These are phyloP conservation scores for Zaprionus camerounensis DNA, from an alignment of 1,140 invertebrate genomes.

Conservation along the genomic window DNA sequence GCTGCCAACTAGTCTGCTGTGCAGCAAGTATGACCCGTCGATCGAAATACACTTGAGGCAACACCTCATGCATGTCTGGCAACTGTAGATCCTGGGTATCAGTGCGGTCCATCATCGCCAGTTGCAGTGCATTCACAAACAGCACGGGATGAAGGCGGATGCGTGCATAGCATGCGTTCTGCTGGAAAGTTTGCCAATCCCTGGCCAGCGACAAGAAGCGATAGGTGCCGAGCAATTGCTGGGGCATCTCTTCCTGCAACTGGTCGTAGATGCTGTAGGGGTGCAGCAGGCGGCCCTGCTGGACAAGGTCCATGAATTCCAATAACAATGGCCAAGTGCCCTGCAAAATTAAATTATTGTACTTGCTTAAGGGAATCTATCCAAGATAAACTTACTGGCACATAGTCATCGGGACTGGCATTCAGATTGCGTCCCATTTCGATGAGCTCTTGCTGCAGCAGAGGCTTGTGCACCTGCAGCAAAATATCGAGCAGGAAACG, in stretches of 20 bases:
- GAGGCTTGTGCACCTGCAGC: slow-evolving; percentile 73
- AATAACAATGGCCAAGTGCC: slow-evolving; percentile 39
- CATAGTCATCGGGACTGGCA: slow-evolving; percentile 45
- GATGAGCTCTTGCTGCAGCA: slow-evolving; percentile 54
- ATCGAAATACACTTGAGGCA: slow-evolving; percentile 86
- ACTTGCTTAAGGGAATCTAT: not conserved
- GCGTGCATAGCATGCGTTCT: slow-evolving; percentile 86
- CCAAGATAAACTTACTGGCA: slow-evolving; percentile 19
- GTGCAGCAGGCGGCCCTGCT: slow-evolving; percentile 84
- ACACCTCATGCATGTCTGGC: slow-evolving; percentile 87
- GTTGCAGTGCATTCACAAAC: slow-evolving; percentile 86
- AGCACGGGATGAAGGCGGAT: slow-evolving; percentile 86
- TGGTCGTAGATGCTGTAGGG: slow-evolving; percentile 67
- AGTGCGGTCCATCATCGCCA: slow-evolving; percentile 85
- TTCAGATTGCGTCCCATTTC: slow-evolving; percentile 83
- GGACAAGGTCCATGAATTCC: slow-evolving; percentile 51
- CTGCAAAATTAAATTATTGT: slow-evolving; percentile 21
- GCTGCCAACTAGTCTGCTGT: slow-evolving; percentile 51
- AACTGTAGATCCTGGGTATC: slow-evolving; percentile 86
- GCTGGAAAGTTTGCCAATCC: slow-evolving; percentile 87
- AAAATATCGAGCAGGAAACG: slow-evolving; percentile 64
- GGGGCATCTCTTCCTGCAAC: slow-evolving; percentile 86
- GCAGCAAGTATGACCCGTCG: slow-evolving; percentile 46
- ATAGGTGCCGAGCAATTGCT: slow-evolving; percentile 87
- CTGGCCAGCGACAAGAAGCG: slow-evolving; percentile 87